These are phyloP conservation scores for Gastrophryne carolinensis DNA, from an alignment of 2,797 vertebrate genomes.

Conservation along the genomic window DNA sequence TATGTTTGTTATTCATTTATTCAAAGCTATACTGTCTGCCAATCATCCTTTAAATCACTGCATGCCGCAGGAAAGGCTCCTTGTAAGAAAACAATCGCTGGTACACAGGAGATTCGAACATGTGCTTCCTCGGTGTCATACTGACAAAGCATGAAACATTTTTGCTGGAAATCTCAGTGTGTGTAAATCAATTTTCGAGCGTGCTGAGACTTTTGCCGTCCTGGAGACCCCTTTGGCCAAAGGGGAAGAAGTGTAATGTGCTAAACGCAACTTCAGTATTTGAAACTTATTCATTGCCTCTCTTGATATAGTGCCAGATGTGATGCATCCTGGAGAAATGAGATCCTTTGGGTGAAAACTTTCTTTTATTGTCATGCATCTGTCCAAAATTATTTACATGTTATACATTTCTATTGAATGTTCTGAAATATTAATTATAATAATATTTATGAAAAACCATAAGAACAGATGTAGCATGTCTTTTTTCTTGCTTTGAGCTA, in stretches of 20 bases:
- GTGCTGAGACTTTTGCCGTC: conserved; percentile 46
- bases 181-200: conserved; percentile 44
- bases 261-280: conserved; percentile 19
- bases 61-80: conserved; percentile 57
- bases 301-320: conserved; percentile 14
- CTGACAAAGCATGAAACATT: conserved; percentile 47
- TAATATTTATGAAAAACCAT: neutral
- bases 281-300: conserved; percentile 19
- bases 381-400: neutral
- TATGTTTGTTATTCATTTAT: conserved; percentile 54
- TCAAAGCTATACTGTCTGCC: conserved; percentile 58
- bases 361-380: neutral
- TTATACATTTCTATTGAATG: neutral
- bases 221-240: conserved; percentile 48
- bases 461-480: no score
- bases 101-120: conserved; percentile 51
- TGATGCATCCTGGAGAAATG: neutral
- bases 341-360: neutral
- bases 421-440: neutral
- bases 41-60: conserved; percentile 56
- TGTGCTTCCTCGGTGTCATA: conserved; percentile 53
- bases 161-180: conserved; percentile 45
- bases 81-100: conserved; percentile 57
- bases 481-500: no score
- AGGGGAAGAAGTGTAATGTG: conserved; percentile 26